Base-by-base conservation (phyloP, 2,888 invertebrate species). In the Idaea straminata region DNA sequence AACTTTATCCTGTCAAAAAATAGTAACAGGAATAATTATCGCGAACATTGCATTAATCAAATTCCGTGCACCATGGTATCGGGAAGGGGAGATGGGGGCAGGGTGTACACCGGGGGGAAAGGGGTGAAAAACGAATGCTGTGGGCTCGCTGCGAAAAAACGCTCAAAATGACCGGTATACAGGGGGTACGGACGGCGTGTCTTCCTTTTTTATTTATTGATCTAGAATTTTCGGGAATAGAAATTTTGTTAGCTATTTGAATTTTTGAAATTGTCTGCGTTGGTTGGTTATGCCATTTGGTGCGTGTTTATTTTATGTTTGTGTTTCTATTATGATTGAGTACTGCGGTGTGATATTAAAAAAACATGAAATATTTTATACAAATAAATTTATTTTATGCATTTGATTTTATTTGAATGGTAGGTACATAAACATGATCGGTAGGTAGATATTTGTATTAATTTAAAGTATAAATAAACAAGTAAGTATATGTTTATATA, bases 21-120 rank as follows among this genome's bases (percentile, higher is more conserved):
- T 90, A 89, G 91, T 90, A 88, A 89, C 91, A 86, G 85, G 91
- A 92, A 91, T 92, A 92, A 92, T 92, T 91, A 92, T 92, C 86
- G 88, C 83, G 91, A 88, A 89, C 92, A 92, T 92, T 91, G 92
- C 92, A 92, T 92, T 92, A 92, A 92, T 92, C 92, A 92, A 91
- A 92, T 92, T 91, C 92, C 87, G 89, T 85, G 89, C 91, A 88
- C 88, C 87, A 88, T 73, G 85, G 88, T 91, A 92, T 92, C 88
- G 84, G 85, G 83, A 83, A 82, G 78, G 57, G 61, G 47, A 63
- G 67, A 67, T 65, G 63, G 57, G 59, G 61, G 70, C 58, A 15
- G 69, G 70, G 67, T 67, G 62, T 65, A 63, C 66, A 65, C 25
- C 73, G 71, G 69, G 63, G 73, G 78, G 80, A 71, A 73, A 75